Base-by-base conservation (phyloP, 2,888 invertebrate genomes). In the Capitulum mitella region DNA sequence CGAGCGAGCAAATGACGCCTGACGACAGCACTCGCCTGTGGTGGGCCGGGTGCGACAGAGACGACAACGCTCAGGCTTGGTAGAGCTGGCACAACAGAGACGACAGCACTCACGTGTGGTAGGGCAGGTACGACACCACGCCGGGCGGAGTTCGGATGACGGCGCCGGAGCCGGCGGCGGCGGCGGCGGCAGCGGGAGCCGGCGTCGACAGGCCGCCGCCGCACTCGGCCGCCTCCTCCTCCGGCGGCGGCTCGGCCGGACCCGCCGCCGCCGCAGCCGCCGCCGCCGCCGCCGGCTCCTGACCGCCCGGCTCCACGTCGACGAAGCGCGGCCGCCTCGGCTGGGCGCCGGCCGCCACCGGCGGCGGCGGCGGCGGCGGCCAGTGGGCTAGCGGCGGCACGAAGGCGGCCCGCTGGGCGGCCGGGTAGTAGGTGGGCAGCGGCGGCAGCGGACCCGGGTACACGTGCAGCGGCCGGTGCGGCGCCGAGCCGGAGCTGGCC, bases 351-450 rank as follows among this genome's bases (percentile, higher is more conserved):
- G 10, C n/a, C 29, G n/a, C n/a, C 29, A 29, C n/a, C 58, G 58
- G 29, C 58, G n/a, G 58, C 58, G 58, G 58, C 58, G 58, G 29
- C 58, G n/a, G 58, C 58, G 58, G 58, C 58, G 29, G 29, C 58
- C 58, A 58, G 58, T n/a, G 29, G 22, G 54, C 16, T 26, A 54
- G 19, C 54, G 54, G 54, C 22, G 54, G 22, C 54, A 54, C 58
- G 22, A 58, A 6, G 58, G n/a, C n/a, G n/a, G n/a, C n/a, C 3
- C 58, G n/a, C 29, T 10, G 29, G 10, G 58, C 54, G 6, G 54
- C 10, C 29, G 29, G 29, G 29, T 29, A 58, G 58, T 29, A 58
- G 58, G 22, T 22, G 19, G 51, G 10, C 51, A 51, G 16, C 22
- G 58, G 58, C 58, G 22, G 29, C 29, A 8, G 58, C 6, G n/a